Percentiles rank a stretch among this genome's conserved stretches.
These are phyloP conservation scores for Phylloscopus whistleri DNA, from an alignment of 2,113 vertebrate species.

Conservation along the genomic window DNA sequence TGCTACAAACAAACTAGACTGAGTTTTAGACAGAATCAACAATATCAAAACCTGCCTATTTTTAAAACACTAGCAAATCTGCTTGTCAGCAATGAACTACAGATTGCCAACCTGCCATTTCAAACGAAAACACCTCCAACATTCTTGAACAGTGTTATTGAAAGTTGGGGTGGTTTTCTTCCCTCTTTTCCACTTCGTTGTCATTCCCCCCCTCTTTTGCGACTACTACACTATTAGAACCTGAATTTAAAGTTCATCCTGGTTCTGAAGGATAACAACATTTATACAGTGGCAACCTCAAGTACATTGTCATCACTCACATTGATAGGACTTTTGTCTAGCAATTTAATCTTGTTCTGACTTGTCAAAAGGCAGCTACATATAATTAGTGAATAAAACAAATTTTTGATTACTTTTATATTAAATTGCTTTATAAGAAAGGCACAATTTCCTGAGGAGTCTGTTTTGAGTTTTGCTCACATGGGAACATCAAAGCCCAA, in stretches of 20 bases:
- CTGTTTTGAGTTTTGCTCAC: background rate
- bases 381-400: background rate
- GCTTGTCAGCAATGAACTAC: background rate
- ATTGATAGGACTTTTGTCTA: background rate
- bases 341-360: background rate
- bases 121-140: background rate
- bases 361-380: background rate
- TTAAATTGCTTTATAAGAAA: background rate
- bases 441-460: background rate
- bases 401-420: background rate
- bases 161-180: background rate
- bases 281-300: background rate
- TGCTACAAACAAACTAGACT: background rate
- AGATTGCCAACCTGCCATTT: background rate
- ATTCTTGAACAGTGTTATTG: background rate
- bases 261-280: background rate
- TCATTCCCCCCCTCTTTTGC: background rate
- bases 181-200: background rate
- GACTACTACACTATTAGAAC: background rate
- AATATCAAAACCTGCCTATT: background rate
- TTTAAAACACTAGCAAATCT: conserved; percentile 6
- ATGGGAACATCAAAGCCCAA: background rate
- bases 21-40: background rate
- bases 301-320: background rate
- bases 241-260: background rate